Conservation (phyloP, 2,797 vertebrate genomes). For the Diplodus sargus region DNA sequence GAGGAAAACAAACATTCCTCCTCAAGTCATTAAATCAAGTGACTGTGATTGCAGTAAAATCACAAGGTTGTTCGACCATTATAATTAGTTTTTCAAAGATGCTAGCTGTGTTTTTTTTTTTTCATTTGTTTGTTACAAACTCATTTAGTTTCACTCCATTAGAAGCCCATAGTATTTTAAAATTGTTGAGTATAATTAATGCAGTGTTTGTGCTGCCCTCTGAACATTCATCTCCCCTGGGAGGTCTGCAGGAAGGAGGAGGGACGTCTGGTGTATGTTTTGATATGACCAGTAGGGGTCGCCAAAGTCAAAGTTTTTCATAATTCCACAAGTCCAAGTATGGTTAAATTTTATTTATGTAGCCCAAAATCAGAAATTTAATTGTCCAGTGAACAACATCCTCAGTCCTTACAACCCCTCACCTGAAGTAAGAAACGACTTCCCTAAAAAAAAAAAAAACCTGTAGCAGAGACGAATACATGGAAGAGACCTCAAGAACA, state of each 20-base stretch:
- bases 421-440: too few relatives aligned
- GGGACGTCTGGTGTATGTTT: neutral
- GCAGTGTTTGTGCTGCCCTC: neutral
- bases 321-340: neutral
- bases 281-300: slow-evolving; percentile 10
- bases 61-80: neutral
- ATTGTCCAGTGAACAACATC: too few relatives aligned
- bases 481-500: too few relatives aligned
- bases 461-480: too few relatives aligned
- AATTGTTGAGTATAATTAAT: neutral
- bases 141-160: neutral
- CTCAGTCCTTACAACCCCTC: too few relatives aligned
- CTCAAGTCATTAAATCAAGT: neutral
- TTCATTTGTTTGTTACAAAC: neutral
- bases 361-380: too few relatives aligned
- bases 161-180: too few relatives aligned
- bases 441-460: too few relatives aligned
- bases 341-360: too few relatives aligned
- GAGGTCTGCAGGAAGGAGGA: neutral
- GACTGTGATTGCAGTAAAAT: neutral
- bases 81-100: neutral
- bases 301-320: slow-evolving; percentile 15
- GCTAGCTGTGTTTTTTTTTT: neutral
- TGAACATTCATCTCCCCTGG: neutral
- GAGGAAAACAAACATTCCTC: neutral